A percentile compares a stretch with the other conserved stretches of the same genome.
phyloP scores from a whole-genome alignment of 1,140 invertebrate species.

The Hyphantria cunea region DNA sequence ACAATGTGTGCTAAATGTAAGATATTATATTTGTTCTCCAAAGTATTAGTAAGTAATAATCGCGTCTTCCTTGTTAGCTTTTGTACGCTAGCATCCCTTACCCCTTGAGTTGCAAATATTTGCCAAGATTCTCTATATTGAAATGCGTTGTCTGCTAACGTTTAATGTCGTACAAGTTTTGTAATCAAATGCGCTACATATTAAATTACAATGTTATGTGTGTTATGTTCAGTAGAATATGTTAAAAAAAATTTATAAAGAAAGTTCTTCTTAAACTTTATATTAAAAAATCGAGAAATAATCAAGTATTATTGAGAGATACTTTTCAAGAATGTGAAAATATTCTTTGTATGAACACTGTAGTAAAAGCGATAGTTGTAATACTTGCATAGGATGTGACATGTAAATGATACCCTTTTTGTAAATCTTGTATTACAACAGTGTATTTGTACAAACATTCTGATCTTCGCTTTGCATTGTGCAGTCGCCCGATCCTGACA shows the following conservation, averaged over 20 bases:
- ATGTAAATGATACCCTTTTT: background rate
- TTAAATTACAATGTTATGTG: constrained; percentile 36
- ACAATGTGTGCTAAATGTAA: constrained; percentile 21
- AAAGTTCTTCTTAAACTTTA: too few species aligned
- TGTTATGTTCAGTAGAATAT: constrained; percentile 1
- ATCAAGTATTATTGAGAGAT: too few species aligned
- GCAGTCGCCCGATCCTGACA: constrained; percentile 26
- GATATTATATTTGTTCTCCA: constrained; percentile 34
- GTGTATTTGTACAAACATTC: constrained; percentile 32
- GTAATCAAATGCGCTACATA: constrained; percentile 35
- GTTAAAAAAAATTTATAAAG: too few species aligned
- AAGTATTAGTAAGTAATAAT: constrained; percentile 38
- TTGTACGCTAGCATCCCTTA: constrained; percentile 31
- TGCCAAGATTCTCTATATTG: constrained; percentile 39
- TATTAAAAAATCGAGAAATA: too few species aligned
- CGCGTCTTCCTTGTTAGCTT: constrained; percentile 35
- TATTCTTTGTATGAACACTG: too few species aligned
- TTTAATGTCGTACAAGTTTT: constrained; percentile 37
- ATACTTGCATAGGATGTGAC: too few species aligned
- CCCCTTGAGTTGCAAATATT: constrained; percentile 35
- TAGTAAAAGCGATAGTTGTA: too few species aligned
- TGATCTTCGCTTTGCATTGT: constrained; percentile 56
- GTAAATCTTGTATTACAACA: background rate
- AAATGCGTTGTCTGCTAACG: constrained; percentile 36
- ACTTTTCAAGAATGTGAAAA: too few species aligned